phyloP scores from a whole-genome alignment of 2,888 invertebrate genomes.

The Cerastis rubricosa region DNA sequence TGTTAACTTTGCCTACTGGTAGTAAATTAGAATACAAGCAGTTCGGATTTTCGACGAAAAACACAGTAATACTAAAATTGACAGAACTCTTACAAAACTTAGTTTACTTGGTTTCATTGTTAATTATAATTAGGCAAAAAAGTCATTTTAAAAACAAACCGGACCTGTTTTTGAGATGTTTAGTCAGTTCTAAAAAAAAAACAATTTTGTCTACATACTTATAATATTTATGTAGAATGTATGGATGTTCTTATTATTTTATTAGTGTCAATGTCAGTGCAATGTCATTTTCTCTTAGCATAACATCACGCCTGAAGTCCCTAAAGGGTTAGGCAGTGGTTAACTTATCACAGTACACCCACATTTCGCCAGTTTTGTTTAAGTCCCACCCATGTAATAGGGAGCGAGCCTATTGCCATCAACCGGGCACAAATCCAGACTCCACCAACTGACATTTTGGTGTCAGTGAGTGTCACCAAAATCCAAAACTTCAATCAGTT shows the following conservation, averaged over 20 bases:
- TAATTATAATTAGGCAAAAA: background rate
- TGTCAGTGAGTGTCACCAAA: too few relatives aligned
- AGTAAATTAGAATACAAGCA: too few relatives aligned
- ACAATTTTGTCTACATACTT: background rate
- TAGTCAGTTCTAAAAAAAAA: background rate
- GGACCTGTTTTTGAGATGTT: background rate
- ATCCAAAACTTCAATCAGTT: too few relatives aligned
- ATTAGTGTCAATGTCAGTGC: background rate
- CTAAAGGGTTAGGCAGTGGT: background rate
- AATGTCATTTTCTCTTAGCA: background rate
- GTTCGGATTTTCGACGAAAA: too few relatives aligned
- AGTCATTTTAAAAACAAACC: background rate
- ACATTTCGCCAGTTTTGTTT: too few relatives aligned
- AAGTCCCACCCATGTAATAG: too few relatives aligned
- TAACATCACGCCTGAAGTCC: background rate
- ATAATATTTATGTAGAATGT: background rate
- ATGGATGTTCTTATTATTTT: background rate
- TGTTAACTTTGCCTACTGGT: too few relatives aligned
- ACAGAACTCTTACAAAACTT: background rate
- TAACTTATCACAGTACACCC: too few relatives aligned
- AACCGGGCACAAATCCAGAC: too few relatives aligned
- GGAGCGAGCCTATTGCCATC: background rate
- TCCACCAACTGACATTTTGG: too few relatives aligned
- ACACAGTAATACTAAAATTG: too few relatives aligned
- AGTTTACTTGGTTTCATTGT: background rate